Conservation (phyloP, 2,888 invertebrate species). For the Dolichopus griseipennis region DNA sequence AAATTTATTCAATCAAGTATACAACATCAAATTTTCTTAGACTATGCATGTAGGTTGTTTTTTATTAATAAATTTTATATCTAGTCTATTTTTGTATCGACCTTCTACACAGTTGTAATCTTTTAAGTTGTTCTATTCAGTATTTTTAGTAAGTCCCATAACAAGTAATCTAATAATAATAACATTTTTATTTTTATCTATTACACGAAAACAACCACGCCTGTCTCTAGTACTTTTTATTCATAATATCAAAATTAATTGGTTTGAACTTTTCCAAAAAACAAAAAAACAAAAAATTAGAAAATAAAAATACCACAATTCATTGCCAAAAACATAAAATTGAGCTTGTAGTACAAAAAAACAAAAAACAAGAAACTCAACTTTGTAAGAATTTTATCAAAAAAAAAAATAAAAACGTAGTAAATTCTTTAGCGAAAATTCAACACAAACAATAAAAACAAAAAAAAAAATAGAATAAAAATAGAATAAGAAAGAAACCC, state of each 20-base stretch:
- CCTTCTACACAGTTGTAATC: too few relatives aligned
- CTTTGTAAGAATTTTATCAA: background rate
- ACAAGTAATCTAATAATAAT: too few relatives aligned
- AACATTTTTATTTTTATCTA: too few relatives aligned
- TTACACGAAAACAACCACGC: background rate
- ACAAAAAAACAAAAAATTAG: background rate
- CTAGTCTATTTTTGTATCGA: too few relatives aligned
- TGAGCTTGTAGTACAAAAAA: background rate
- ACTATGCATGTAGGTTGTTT: too few relatives aligned
- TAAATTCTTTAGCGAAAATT: slow-evolving; percentile 3
- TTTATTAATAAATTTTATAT: too few relatives aligned
- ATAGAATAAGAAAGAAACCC: background rate
- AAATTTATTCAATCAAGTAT: too few relatives aligned
- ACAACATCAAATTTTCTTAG: too few relatives aligned
- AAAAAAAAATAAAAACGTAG: background rate
- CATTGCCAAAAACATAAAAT: too few relatives aligned
- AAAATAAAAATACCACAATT: background rate
- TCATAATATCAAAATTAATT: background rate
- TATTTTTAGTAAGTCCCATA: too few relatives aligned
- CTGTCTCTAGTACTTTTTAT: background rate
- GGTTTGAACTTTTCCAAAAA: background rate
- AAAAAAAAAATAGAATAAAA: background rate
- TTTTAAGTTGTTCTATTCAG: too few relatives aligned
- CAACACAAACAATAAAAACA: background rate
- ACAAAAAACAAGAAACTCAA: background rate